Evolutionary conservation across 2,888 invertebrate species (phyloP), one percentile per base, ranked within the genome.

Genomic region (Hedychridium roseum): DNA sequence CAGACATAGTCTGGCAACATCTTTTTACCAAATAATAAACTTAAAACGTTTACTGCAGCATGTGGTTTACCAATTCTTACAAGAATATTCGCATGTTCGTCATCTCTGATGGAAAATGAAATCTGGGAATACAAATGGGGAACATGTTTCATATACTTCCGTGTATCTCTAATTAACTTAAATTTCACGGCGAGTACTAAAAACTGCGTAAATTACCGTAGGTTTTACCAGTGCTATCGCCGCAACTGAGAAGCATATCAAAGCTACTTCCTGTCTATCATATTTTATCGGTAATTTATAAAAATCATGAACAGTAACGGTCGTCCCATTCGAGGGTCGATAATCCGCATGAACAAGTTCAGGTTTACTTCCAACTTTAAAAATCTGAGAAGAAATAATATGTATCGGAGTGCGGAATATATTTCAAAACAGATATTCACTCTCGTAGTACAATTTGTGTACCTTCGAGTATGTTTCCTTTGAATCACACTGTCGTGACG

Each of bases 51-150:
- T 20, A 53, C 40, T n/a, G 59, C 43, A 16, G 43, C 49, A 11
- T 68, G 72, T 2, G 61, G 53, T 31, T 68, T 72, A n/a, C 44
- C 37, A 12, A 76, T 64, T 41, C 57, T 44, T 18, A 74, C 78
- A 16, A 88, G 57, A 1, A 88, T 80, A 64, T 84, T 81, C 40
- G 84, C 83, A 32, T 77, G 82, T 1, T 79, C 76, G 66, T 91
- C 88, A 74, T 91, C 87, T 59, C 89, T 80, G 38, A 92, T 74
- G 49, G 86, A 86, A 57, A 92, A 82, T 6, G 90, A 89, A 27
- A 83, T 74, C 66, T 78, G 36, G n/a, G n/a, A n/a, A n/a, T 2
- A 42, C 30, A 30, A 11, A 36, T 12, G 9, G 1, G 12, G 6
- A 12, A 36, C 32, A 11, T 15, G 14, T 37, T 23, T 27, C 32